phyloP scores from a whole-genome alignment of 2,797 vertebrate species.

The Pseudomugil gertrudae region DNA sequence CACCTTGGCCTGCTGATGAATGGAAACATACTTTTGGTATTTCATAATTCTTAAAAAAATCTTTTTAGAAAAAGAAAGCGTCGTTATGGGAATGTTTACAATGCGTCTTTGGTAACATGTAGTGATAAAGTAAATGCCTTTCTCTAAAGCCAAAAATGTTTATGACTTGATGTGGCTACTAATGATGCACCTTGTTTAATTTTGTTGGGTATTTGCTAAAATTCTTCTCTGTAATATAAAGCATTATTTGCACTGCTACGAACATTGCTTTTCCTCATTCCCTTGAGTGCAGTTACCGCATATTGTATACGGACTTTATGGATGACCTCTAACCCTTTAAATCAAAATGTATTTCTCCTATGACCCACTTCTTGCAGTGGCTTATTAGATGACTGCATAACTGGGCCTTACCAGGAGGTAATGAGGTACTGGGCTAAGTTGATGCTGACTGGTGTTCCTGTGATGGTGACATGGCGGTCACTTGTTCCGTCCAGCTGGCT shows the following conservation, averaged over 20 bases:
- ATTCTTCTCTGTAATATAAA: background rate
- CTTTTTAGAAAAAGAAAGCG: no score
- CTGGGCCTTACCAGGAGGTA: slow-evolving; percentile 89
- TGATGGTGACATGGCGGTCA: slow-evolving; percentile 91
- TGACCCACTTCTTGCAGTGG: background rate
- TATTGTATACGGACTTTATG: slow-evolving; percentile 50
- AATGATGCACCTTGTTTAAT: no score
- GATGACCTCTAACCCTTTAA: slow-evolving; percentile 60
- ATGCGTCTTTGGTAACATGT: background rate
- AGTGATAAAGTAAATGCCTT: background rate
- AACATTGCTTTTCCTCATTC: slow-evolving; percentile 27
- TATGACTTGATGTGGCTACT: no score
- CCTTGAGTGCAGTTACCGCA: slow-evolving; percentile 52
- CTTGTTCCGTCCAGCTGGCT: slow-evolving; percentile 91
- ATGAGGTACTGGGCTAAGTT: slow-evolving; percentile 98
- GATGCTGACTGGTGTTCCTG: slow-evolving; percentile 92
- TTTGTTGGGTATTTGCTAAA: no score
- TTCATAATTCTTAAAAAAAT: background rate
- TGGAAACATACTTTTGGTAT: background rate
- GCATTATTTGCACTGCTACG: background rate
- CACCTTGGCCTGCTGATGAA: background rate
- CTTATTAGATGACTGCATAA: slow-evolving; percentile 35
- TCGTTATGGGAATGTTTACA: background rate
- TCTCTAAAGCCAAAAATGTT: background rate
- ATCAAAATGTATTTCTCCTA: slow-evolving; percentile 28